Base-by-base conservation (phyloP, 2,888 invertebrate species). In the Andrena dorsata region DNA sequence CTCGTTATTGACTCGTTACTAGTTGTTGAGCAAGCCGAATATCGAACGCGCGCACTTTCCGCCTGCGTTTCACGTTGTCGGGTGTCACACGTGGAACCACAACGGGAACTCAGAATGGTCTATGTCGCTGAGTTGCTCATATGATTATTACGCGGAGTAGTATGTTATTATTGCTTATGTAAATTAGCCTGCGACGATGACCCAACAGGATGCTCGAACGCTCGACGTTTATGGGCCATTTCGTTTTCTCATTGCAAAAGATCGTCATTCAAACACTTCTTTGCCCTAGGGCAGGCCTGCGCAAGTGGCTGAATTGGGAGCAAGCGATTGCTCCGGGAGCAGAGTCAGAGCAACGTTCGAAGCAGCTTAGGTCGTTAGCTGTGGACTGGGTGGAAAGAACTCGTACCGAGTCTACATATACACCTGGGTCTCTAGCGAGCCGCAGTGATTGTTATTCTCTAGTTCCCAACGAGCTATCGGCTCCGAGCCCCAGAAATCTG, bases 1-100 rank as follows among this genome's bases (percentile, higher is more conserved):
- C 86, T 86, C 85, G 76, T 65, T 87, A 86, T 87, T 86, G 86
- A 86, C 86, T 86, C 79, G 79, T 83, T 85, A 80, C 69, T 73
- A 60, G 64, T 74, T 41, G 58, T 87, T 83, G 84, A 86, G 86
- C 82, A 83, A 84, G 72, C 65, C 76, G 32, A 28, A 61, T 58
- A 68, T 58, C 61, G 58, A 32, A 56, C 70, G 53, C 47, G 72
- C 70, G 76, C 76, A 65, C 60, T 78, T 75, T 28, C 66, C 26
- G 23, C 47, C 49, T 49, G 51, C 23, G 23, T 10, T 71, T 56
- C 35, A 2, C 53, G 16, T 13, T 32, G 13, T 75, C 53, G 16
- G 30, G 64, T 65, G 63, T 53, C 65, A 63, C 51, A 10, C n/a
- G 10, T 56, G 13, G 53, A 66, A 69, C 56, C 35, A 53, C 68